Evolutionary conservation across 2,888 invertebrate species (phyloP), one percentile per base, ranked within the genome.

Genomic region (Anodontia alba): DNA sequence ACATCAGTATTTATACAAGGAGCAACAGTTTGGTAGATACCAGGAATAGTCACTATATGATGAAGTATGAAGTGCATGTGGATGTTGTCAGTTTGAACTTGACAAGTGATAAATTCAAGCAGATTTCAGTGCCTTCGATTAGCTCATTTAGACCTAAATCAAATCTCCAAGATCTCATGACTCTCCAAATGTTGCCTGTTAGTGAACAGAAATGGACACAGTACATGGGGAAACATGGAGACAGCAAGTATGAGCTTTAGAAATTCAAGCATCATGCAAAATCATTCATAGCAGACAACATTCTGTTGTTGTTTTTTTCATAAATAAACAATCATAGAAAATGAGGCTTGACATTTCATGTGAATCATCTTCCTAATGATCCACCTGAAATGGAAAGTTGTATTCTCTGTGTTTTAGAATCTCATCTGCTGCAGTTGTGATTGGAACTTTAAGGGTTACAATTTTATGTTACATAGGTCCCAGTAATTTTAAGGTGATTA

Each of bases 201-300:
- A 43, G 31, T 33, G 31, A 76, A 8, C 83, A 83, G 46, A 42
- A 43, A 77, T 83, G 83, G 83, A 80, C 77, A 33, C 71, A 83
- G 29, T 83, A 79, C 38, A 73, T 83, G 66, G 83, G 83, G 29
- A 76, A 71, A 3, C 54, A 67, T 20, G 76, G 69, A 15, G 70
- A 71, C 29, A 77, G 57, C 36, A 38, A 29, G 12, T 69, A 69
- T 29, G 38, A 26, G 62, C 2, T 2, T 54, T 26, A 54, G 10
- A 3, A 54, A 49, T n/a, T 10, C 8, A 49, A 15, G 49, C 49
- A 49, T 20, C 49, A 49, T 49, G 12, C 49, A 49, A 49, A 49
- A n/a, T 49, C 2, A 15, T 3, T n/a, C n/a, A n/a, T 5, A 15
- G 49, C 49, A 49, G 49, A 49, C 20, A 20, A n/a, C 49, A 49